Evolutionary conservation across 92 coral and sea anemone genomes (phyloP).

Genomic region (Porites divaricata): DNA sequence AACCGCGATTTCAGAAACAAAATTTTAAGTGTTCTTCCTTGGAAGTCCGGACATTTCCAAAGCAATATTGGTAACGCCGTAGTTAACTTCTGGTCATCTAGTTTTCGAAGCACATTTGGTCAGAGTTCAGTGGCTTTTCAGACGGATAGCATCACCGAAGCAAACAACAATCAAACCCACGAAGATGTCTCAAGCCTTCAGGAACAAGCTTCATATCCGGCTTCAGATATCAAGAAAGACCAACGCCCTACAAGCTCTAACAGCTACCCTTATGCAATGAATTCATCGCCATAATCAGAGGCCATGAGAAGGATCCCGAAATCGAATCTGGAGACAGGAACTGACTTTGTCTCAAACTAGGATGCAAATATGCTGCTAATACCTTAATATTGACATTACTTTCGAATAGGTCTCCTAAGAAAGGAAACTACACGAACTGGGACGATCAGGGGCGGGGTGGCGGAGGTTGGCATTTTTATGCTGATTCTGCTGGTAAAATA

Average conservation of each 20-base stretch:
- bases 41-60: conserved; percentile 36
- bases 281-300: neutral
- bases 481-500: too few species aligned
- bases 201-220: neutral
- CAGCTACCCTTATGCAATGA: neutral
- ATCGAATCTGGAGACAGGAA: neutral
- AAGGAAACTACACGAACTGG: too few species aligned
- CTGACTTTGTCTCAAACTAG: neutral
- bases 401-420: too few species aligned
- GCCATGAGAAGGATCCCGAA: neutral
- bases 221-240: neutral
- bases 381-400: too few species aligned
- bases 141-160: neutral
- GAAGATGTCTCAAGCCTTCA: neutral
- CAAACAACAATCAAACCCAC: neutral
- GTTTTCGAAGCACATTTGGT: conserved; percentile 51
- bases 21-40: conserved; percentile 79
- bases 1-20: conserved; percentile 83
- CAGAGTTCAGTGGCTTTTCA: neutral
- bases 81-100: conserved; percentile 73
- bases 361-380: too few species aligned
- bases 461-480: too few species aligned
- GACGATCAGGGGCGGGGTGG: too few species aligned
- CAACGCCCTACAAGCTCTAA: neutral
- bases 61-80: conserved; percentile 39